phyloP scores from a whole-genome alignment of 2,113 vertebrate genomes.

The Benitochromis conjunctus region DNA sequence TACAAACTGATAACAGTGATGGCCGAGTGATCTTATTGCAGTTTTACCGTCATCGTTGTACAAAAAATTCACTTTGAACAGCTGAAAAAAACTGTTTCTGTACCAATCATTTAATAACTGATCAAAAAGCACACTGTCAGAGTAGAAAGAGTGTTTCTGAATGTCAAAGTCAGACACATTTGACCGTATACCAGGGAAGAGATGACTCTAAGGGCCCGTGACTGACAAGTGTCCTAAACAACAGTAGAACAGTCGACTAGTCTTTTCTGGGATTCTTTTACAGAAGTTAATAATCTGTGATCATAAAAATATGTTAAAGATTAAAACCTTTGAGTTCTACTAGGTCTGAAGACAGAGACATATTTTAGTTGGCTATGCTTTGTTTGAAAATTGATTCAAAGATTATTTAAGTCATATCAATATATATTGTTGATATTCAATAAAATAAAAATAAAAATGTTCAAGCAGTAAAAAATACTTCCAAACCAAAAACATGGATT shows the following conservation, averaged over 20 bases:
- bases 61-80: neutral
- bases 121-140: neutral
- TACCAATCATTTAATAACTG: neutral
- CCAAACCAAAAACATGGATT: neutral
- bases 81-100: fast-evolving
- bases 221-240: neutral
- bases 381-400: neutral
- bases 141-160: neutral
- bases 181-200: neutral
- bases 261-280: neutral
- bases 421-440: neutral
- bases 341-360: neutral
- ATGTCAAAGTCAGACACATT: neutral
- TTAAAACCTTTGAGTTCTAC: neutral
- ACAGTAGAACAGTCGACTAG: neutral
- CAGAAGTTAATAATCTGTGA: neutral
- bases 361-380: neutral
- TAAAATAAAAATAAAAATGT: neutral
- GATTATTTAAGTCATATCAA: neutral
- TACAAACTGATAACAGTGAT: too few relatives aligned
- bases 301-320: neutral
- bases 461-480: neutral
- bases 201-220: fast-evolving
- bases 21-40: neutral
- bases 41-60: neutral